These are phyloP conservation scores for Nasonia longicornis DNA, from an alignment of 1,140 invertebrate genomes.

Conservation along the genomic window DNA sequence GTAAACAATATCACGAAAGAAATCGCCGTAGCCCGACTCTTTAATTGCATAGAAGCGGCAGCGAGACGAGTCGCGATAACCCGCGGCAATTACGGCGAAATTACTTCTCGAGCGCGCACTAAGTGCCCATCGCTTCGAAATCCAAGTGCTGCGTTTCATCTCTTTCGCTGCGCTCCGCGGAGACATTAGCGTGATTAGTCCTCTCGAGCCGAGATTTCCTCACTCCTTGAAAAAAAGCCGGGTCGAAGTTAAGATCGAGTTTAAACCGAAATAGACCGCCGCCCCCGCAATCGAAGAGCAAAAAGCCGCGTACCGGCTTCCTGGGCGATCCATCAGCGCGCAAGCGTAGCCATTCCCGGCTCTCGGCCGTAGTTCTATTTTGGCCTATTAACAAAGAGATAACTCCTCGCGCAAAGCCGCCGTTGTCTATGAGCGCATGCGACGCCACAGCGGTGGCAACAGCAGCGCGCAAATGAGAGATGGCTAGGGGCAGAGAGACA, in stretches of 20 bases:
- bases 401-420: neutral
- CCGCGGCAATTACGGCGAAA: neutral
- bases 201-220: too few relatives aligned
- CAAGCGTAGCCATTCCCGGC: neutral
- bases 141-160: neutral
- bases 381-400: conserved; percentile 22
- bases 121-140: neutral
- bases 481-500: neutral
- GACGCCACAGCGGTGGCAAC: neutral
- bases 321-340: neutral
- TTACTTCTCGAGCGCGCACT: neutral
- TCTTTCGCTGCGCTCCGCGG: neutral
- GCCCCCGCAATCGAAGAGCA: neutral
- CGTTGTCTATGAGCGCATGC: neutral
- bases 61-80: neutral
- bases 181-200: neutral
- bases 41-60: neutral
- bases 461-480: neutral
- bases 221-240: too few relatives aligned
- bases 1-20: too few relatives aligned
- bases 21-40: too few relatives aligned
- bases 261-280: too few relatives aligned
- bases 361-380: neutral
- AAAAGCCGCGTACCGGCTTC: too few relatives aligned
- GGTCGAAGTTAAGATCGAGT: too few relatives aligned